phyloP scores from a whole-genome alignment of 2,113 vertebrate species.

The Chinchilla lanigera region DNA sequence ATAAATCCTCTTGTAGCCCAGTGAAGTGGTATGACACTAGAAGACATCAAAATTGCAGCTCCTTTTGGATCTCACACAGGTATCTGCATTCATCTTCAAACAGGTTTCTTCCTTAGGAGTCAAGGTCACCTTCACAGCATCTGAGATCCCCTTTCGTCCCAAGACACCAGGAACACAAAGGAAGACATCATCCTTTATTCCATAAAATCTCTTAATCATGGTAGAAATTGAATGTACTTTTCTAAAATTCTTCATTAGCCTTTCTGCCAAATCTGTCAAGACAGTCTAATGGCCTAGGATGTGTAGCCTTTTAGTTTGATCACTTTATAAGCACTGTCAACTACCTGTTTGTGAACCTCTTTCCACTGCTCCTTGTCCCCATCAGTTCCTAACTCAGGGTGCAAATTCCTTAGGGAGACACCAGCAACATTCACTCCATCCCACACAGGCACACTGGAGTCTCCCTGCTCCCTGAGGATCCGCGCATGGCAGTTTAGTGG shows the following conservation, averaged over 20 bases:
- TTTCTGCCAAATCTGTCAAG: background rate
- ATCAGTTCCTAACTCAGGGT: conserved; percentile 93
- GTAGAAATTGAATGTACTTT: background rate
- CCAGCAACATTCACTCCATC: conserved; percentile 97
- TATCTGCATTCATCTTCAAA: background rate
- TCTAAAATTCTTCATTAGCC: background rate
- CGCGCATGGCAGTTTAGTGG: conserved; percentile 96
- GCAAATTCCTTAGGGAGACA: conserved; percentile 92
- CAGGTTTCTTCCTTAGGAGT: background rate
- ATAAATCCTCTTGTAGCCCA: background rate
- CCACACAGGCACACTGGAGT: conserved; percentile 98
- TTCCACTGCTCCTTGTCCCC: conserved; percentile 95
- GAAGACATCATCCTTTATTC: background rate
- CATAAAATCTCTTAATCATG: background rate
- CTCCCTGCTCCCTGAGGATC: conserved; percentile 96
- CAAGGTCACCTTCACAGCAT: background rate
- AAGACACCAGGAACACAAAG: background rate
- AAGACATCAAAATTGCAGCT: background rate
- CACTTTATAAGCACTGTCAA: conserved; percentile 86
- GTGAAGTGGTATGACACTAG: background rate
- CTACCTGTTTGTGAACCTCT: conserved; percentile 94
- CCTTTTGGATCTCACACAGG: background rate
- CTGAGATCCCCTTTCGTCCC: background rate
- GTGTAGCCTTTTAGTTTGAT: background rate
- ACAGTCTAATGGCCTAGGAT: background rate